Percentiles rank a stretch among this genome's conserved stretches.
These are phyloP conservation scores for Anabas testudineus DNA, from an alignment of 2,797 vertebrate genomes.

Conservation along the genomic window DNA sequence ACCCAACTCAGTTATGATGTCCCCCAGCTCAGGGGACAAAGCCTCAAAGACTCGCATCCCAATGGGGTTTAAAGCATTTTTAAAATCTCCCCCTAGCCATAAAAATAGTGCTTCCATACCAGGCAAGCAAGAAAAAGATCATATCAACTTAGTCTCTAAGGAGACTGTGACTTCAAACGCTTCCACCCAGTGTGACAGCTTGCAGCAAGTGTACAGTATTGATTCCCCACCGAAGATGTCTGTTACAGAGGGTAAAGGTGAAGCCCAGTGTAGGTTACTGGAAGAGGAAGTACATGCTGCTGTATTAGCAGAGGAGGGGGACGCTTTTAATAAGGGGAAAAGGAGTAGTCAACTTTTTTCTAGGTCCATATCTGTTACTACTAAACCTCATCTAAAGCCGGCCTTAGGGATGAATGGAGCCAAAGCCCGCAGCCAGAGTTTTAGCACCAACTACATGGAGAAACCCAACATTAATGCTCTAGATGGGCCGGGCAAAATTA, in stretches of 20 bases:
- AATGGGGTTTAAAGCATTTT: slow-evolving; percentile 88
- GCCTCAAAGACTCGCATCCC: slow-evolving; percentile 87
- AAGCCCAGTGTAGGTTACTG: slow-evolving; percentile 52
- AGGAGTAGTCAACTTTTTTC: slow-evolving; percentile 85
- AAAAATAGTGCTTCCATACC: slow-evolving; percentile 86
- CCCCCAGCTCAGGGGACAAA: slow-evolving; percentile 81
- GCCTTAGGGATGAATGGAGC: slow-evolving; percentile 95
- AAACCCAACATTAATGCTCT: slow-evolving; percentile 78
- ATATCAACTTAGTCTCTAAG: slow-evolving; percentile 90
- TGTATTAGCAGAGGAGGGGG: slow-evolving; percentile 54
- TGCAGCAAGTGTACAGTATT: slow-evolving; percentile 33
- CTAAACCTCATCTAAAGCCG: slow-evolving; percentile 90
- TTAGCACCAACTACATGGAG: slow-evolving; percentile 88
- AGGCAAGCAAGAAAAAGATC: slow-evolving; percentile 93
- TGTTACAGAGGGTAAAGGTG: slow-evolving; percentile 65
- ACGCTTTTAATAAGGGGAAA: slow-evolving; percentile 73
- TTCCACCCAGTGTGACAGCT: slow-evolving; percentile 72
- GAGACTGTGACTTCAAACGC: slow-evolving; percentile 78
- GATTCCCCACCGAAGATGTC: slow-evolving; percentile 65
- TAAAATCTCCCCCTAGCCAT: slow-evolving; percentile 88
- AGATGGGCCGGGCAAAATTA: slow-evolving; percentile 86
- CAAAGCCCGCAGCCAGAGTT: slow-evolving; percentile 95
- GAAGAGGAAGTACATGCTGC: slow-evolving; percentile 63
- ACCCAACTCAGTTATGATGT: slow-evolving; percentile 60
- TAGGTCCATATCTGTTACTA: slow-evolving; percentile 88